These are phyloP conservation scores for Myotis pilosus DNA, from an alignment of 2,797 vertebrate species.

Conservation along the genomic window DNA sequence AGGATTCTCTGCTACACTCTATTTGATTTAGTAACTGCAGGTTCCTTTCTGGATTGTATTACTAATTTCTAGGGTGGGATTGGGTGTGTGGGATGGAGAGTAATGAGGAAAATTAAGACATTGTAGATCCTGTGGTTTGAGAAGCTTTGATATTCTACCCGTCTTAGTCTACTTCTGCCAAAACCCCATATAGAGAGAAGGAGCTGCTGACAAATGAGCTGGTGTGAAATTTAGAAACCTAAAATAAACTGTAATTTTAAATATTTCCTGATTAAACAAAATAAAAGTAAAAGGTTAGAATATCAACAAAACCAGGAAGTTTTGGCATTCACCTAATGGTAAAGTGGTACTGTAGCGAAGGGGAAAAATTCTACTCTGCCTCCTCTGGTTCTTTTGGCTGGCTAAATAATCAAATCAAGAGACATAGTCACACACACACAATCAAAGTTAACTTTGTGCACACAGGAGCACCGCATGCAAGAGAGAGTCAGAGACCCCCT, in stretches of 20 bases:
- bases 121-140: not conserved
- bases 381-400: not conserved
- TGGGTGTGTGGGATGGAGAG: not conserved
- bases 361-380: not conserved
- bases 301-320: not conserved
- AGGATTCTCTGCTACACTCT: not conserved
- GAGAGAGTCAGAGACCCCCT: not conserved
- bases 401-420: not conserved
- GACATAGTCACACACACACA: not conserved
- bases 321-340: constrained; percentile 12
- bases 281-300: constrained; percentile 34
- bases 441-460: not conserved
- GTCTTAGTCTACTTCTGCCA: constrained; percentile 1
- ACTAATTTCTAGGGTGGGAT: constrained; percentile 9
- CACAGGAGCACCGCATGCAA: not conserved
- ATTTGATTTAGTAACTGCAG: not conserved
- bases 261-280: constrained; percentile 56
- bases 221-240: constrained; percentile 26
- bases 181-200: not conserved
- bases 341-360: not conserved
- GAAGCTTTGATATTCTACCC: constrained; percentile 46
- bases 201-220: not conserved
- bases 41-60: constrained; percentile 19
- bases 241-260: constrained; percentile 11
- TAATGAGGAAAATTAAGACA: constrained; percentile 15